phyloP scores from a whole-genome alignment of 2,797 vertebrate genomes.

The Pampus argenteus region DNA sequence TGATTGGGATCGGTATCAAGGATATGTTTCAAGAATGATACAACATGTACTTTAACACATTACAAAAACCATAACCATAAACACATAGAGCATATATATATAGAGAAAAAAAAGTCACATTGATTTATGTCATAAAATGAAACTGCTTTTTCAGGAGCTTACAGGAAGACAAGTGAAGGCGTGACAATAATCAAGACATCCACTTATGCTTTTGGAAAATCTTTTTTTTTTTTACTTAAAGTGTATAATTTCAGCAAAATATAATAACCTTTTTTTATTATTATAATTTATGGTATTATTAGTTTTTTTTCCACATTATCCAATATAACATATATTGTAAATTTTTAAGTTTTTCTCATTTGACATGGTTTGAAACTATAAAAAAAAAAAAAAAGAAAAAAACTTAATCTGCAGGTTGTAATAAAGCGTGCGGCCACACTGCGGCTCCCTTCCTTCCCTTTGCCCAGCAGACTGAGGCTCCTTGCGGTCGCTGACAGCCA shows the following conservation, averaged over 20 bases:
- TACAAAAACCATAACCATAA: not conserved
- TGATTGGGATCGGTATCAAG: not conserved
- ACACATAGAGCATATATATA: not conserved
- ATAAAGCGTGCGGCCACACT: constrained; percentile 58
- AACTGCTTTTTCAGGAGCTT: not conserved
- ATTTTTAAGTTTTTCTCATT: no score
- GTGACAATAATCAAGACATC: no score
- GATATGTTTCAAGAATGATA: not conserved
- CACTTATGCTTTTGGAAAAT: constrained; percentile 8
- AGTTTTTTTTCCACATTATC: no score
- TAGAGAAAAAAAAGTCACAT: not conserved
- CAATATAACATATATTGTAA: no score
- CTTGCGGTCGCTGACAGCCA: constrained; percentile 58
- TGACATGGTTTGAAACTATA: no score
- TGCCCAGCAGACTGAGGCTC: constrained; percentile 7
- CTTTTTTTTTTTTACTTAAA: no score
- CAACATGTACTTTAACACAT: not conserved
- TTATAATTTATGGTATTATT: no score
- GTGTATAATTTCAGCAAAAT: no score
- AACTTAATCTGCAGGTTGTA: no score
- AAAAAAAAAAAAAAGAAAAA: no score
- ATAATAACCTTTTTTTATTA: no score
- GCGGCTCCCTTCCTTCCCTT: constrained; percentile 68
- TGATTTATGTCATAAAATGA: constrained; percentile 2
- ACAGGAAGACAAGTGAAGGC: not conserved